phyloP scores from a whole-genome alignment of 2,113 vertebrate genomes.

The Pitta sordida region DNA sequence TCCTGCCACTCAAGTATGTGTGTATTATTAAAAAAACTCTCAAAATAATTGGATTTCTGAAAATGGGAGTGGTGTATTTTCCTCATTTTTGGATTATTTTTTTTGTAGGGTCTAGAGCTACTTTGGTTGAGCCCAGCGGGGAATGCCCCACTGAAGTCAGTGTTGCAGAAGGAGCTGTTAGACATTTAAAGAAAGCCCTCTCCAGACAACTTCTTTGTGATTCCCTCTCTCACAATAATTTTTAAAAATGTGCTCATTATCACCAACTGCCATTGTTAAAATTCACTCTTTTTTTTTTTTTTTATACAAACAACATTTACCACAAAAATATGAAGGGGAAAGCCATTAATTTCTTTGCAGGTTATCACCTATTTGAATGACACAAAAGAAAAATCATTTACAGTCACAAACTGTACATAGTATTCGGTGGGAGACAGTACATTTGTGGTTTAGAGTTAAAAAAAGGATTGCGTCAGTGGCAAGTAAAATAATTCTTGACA shows the following conservation, averaged over 20 bases:
- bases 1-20: not conserved
- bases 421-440: conserved; percentile 66
- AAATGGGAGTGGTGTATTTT: not conserved
- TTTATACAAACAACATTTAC: conserved; percentile 73
- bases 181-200: not conserved
- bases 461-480: conserved; percentile 69
- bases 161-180: not conserved
- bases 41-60: not conserved
- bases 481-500: conserved; percentile 71
- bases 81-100: not conserved
- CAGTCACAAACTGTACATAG: conserved; percentile 87
- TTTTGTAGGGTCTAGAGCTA: not conserved
- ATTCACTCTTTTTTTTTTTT: conserved; percentile 55
- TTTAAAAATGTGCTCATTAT: conserved; percentile 32
- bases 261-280: conserved; percentile 69
- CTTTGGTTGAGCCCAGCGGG: not conserved
- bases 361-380: conserved; percentile 76
- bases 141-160: not conserved
- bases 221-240: not conserved
- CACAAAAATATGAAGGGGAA: conserved; percentile 78
- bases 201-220: not conserved
- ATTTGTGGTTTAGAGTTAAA: conserved; percentile 69
- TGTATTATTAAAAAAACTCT: not conserved
- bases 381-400: conserved; percentile 80
- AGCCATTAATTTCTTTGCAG: conserved; percentile 76